phyloP scores from a whole-genome alignment of 2,797 vertebrate species.

The Halcyon badia region DNA sequence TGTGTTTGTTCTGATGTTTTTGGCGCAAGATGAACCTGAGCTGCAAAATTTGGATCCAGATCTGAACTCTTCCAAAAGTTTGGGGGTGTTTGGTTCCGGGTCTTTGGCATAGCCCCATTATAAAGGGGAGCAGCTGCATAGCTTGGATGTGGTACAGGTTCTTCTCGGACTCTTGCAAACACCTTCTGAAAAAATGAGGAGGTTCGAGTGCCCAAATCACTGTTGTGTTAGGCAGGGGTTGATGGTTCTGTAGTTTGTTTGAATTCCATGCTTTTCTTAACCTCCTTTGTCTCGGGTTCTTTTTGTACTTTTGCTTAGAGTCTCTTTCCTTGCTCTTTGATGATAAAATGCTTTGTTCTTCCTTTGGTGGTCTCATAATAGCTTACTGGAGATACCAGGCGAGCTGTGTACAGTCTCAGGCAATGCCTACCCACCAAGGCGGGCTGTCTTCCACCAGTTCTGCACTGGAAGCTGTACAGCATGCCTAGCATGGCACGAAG shows the following conservation, averaged over 20 bases:
- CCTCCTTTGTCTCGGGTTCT: background rate
- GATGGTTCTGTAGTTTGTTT: background rate
- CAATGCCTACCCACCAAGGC: background rate
- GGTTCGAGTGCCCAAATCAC: background rate
- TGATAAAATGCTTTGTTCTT: background rate
- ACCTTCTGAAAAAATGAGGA: background rate
- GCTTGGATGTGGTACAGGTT: constrained; percentile 47
- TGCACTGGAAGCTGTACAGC: background rate
- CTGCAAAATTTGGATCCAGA: constrained; percentile 25
- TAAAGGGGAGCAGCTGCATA: constrained; percentile 52
- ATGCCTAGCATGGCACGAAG: background rate
- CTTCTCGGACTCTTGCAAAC: background rate
- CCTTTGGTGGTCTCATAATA: background rate
- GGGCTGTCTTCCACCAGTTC: background rate
- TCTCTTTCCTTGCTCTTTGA: background rate
- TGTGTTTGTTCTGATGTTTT: constrained; percentile 19
- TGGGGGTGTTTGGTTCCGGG: constrained; percentile 43
- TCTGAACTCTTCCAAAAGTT: constrained; percentile 15
- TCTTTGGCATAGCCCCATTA: constrained; percentile 17
- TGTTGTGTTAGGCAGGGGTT: background rate
- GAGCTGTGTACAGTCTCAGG: background rate
- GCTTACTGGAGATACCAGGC: background rate
- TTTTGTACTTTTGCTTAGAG: background rate
- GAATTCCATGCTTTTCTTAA: background rate
- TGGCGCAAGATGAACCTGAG: background rate